Evolutionary conservation across 2,113 vertebrate species (phyloP), one percentile per base, ranked within the genome.

Genomic region (Upupa epops): DNA sequence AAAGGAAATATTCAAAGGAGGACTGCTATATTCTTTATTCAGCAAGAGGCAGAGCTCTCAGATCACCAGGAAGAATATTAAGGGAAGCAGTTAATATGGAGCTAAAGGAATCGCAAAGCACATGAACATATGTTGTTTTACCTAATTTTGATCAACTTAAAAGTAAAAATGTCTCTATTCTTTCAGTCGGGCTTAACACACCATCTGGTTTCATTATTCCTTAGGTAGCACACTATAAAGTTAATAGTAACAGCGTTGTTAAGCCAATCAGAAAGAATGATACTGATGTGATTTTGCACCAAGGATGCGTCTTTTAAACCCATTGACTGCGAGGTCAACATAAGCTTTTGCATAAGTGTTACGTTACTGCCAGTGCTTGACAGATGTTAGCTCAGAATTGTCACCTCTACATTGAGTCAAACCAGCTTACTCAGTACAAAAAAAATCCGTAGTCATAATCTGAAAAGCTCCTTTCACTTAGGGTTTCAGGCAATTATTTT

Each of bases 171-270:
- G 82, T 86, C 95, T 97, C 94, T 64, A 80, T 54, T 88, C 95
- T 95, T 96, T 94, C 93, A 88, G 87, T 25, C 59, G 86, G 56
- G 88, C 86, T 97, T 93, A 96, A 26, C 55, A 94, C 8, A 8
- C 98, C 97, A 97, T 97, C 97, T 98, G 98, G 94, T 97, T 97
- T 97, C 96, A 97, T 98, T 95, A 97, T 96, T 97, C 97, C 90
- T 96, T 83, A 94, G 98, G 97, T 96, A 92, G 87, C 73, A 88
- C 51, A 42, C 92, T 85, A 79, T 97, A 89, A 96, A 97, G 94
- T 97, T 97, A 97, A 97, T 89, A 97, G 97, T 83, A 95, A 91
- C 80, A 71, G 78, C 77, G 34, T 26, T 46, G 71, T 92, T 56
- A 91, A 94, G 78, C 95, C 96, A 90, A 94, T 94, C 81, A 88